Conservation (phyloP, 2,888 invertebrate species). For the Eupithecia pulchellata region DNA sequence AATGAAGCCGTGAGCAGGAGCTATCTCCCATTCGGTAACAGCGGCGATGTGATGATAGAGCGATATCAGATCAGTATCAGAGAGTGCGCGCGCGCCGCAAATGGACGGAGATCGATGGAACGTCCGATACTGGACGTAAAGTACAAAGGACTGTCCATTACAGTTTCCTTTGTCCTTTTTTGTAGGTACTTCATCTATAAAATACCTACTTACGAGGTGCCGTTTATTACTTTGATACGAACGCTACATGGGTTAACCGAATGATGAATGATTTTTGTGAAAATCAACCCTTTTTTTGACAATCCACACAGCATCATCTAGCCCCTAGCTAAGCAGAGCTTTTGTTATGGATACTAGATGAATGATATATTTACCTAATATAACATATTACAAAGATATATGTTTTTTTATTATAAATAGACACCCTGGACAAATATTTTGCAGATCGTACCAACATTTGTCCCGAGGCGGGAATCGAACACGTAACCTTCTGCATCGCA, state of each 20-base stretch:
- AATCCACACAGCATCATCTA: too few relatives aligned
- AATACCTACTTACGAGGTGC: background rate
- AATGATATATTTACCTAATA: too few relatives aligned
- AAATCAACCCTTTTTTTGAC: too few relatives aligned
- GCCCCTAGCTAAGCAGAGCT: too few relatives aligned
- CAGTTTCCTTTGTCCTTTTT: slow-evolving; percentile 25
- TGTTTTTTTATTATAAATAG: too few relatives aligned
- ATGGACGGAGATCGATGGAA: slow-evolving; percentile 34
- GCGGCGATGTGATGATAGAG: slow-evolving; percentile 43
- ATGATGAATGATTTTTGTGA: background rate
- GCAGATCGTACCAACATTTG: too few relatives aligned
- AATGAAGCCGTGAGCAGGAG: background rate
- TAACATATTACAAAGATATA: too few relatives aligned
- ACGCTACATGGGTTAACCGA: background rate
- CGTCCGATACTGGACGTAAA: slow-evolving; percentile 21
- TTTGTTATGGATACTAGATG: too few relatives aligned
- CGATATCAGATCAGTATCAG: slow-evolving; percentile 45
- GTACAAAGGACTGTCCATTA: slow-evolving; percentile 21
- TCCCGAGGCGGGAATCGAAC: too few relatives aligned
- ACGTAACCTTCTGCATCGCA: too few relatives aligned
- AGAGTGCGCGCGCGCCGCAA: slow-evolving; percentile 34
- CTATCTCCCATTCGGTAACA: slow-evolving; percentile 13
- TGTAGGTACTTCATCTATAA: background rate
- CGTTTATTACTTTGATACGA: background rate
- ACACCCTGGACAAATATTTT: too few relatives aligned